These are phyloP conservation scores for Lytechinus pictus DNA, from an alignment of 35 echinoderm and acorn worm genomes.

Conservation along the genomic window DNA sequence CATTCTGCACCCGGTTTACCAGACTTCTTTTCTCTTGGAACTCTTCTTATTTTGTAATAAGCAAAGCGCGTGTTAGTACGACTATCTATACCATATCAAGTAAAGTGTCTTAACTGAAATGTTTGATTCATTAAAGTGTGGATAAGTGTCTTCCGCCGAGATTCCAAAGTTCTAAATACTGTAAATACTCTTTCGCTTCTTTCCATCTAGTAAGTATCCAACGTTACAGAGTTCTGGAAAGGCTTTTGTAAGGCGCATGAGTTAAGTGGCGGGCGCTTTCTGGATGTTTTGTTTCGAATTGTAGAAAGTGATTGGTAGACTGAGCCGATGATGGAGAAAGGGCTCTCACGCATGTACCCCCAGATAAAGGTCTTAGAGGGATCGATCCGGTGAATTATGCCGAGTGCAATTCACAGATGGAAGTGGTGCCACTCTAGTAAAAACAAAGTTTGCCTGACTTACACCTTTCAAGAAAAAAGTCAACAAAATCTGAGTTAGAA, in stretches of 20 bases:
- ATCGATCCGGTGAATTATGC: neutral
- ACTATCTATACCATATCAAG: neutral
- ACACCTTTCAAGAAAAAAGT: too few species aligned
- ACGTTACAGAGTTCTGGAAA: neutral
- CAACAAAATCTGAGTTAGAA: too few species aligned
- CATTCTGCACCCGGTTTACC: too few species aligned
- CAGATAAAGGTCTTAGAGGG: neutral
- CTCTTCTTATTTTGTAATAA: too few species aligned
- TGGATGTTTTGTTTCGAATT: slow-evolving; percentile 12
- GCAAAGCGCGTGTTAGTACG: too few species aligned
- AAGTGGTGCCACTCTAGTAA: neutral
- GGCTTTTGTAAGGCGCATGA: neutral
- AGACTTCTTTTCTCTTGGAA: too few species aligned
- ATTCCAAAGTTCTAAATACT: neutral
- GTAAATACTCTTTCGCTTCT: neutral
- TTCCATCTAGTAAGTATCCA: neutral
- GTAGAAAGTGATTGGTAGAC: neutral
- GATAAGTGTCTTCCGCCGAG: neutral
- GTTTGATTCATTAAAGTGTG: neutral
- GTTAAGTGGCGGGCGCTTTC: neutral
- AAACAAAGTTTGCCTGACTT: too few species aligned
- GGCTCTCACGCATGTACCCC: neutral
- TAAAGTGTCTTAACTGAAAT: neutral
- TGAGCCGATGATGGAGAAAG: neutral
- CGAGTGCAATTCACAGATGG: neutral